phyloP scores from a whole-genome alignment of 2,113 vertebrate genomes.

The Phainopepla nitens region DNA sequence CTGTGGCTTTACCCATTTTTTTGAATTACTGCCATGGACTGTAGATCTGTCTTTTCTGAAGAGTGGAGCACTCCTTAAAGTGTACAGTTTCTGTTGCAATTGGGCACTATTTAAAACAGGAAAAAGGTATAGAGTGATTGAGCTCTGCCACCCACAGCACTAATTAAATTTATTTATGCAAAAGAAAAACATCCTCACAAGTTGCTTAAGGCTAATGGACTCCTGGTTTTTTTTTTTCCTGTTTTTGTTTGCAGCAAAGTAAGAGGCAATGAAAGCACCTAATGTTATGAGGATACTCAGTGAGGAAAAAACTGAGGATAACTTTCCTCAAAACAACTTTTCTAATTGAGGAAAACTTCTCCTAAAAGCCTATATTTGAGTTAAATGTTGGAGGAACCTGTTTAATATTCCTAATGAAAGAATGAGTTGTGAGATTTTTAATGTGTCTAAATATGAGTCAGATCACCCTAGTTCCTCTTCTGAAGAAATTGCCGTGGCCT shows the following conservation, averaged over 20 bases:
- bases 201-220: slow-evolving; percentile 10
- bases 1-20: background rate
- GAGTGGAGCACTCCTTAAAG: background rate
- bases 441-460: background rate
- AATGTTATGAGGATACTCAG: background rate
- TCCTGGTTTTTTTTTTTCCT: background rate
- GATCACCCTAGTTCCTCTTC: background rate
- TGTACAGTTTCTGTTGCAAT: background rate
- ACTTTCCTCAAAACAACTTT: background rate
- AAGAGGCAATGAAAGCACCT: background rate
- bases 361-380: background rate
- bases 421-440: background rate
- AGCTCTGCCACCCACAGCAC: background rate
- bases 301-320: background rate
- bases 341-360: background rate
- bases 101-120: background rate
- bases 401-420: background rate
- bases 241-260: background rate
- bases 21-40: background rate
- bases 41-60: background rate
- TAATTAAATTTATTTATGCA: slow-evolving; percentile 59
- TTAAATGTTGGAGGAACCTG: background rate
- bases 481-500: background rate
- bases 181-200: slow-evolving; percentile 47
- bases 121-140: background rate